Percentiles rank a stretch among this genome's conserved stretches.
Conservation (phyloP, 2,797 vertebrate species). For the Esox lucius region DNA sequence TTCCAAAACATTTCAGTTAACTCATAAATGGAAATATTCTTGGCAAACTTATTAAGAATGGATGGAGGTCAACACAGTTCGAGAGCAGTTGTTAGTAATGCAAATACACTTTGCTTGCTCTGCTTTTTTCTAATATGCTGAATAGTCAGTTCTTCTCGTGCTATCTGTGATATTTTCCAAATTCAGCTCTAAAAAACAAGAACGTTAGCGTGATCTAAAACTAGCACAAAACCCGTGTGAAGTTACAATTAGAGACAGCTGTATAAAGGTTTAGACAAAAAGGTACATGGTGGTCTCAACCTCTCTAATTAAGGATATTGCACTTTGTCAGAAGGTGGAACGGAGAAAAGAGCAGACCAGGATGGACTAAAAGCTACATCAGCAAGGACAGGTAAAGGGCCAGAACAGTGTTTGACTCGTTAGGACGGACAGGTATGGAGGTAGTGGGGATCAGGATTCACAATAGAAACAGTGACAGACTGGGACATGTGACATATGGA, state of each 20-base stretch:
- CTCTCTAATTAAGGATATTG: slow-evolving; percentile 50
- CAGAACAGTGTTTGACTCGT: slow-evolving; percentile 81
- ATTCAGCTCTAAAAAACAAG: not conserved
- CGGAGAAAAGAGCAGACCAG: slow-evolving; percentile 79
- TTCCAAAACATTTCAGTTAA: not conserved
- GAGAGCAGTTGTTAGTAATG: not conserved
- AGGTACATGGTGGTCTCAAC: slow-evolving; percentile 70
- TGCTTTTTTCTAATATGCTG: not conserved
- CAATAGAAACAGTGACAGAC: slow-evolving; percentile 90
- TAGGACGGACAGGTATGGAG: slow-evolving; percentile 91
- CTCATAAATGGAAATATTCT: not conserved
- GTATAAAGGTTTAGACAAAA: slow-evolving; percentile 28
- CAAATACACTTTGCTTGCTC: not conserved
- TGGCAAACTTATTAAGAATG: not conserved
- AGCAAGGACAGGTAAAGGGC: slow-evolving; percentile 82
- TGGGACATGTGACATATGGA: slow-evolving; percentile 96
- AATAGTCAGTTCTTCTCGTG: not conserved
- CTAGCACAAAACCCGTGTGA: slow-evolving; percentile 88
- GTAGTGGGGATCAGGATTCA: slow-evolving; percentile 70
- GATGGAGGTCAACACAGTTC: not conserved
- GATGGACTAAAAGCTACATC: slow-evolving; percentile 82
- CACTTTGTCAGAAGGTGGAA: slow-evolving; percentile 85
- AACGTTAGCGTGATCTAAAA: not conserved
- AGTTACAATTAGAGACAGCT: slow-evolving; percentile 84
- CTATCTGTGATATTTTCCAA: not conserved